phyloP scores from a whole-genome alignment of 2,888 invertebrate species.

The Eupithecia subumbrata region DNA sequence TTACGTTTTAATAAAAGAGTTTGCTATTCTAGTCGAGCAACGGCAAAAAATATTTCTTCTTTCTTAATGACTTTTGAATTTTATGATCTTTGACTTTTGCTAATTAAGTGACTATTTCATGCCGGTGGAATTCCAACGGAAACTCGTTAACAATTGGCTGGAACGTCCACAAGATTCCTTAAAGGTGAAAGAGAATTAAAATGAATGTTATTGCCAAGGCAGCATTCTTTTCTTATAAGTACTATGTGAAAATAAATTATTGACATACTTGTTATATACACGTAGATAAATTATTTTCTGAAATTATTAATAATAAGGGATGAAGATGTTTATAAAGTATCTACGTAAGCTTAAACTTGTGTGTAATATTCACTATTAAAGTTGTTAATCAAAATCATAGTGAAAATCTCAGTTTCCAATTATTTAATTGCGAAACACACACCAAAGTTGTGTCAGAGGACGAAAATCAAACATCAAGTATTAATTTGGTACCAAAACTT shows the following conservation, averaged over 20 bases:
- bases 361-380: neutral
- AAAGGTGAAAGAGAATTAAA: neutral
- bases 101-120: slow-evolving; percentile 22
- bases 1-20: slow-evolving; percentile 64
- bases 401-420: slow-evolving; percentile 7
- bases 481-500: slow-evolving; percentile 24
- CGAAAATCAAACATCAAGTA: slow-evolving; percentile 25
- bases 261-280: neutral
- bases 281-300: neutral
- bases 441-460: slow-evolving; percentile 15
- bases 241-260: no score
- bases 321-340: neutral
- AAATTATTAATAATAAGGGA: neutral
- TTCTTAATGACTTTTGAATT: slow-evolving; percentile 30
- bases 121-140: slow-evolving; percentile 9
- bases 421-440: slow-evolving; percentile 13
- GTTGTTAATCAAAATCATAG: neutral
- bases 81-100: slow-evolving; percentile 29
- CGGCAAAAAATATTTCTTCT: slow-evolving; percentile 34
- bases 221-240: neutral
- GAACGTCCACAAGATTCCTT: neutral
- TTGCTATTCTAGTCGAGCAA: slow-evolving; percentile 35
- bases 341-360: neutral
- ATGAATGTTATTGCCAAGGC: neutral
- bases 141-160: neutral